phyloP scores from a whole-genome alignment of 2,113 vertebrate species.

The Cepphus grylle region DNA sequence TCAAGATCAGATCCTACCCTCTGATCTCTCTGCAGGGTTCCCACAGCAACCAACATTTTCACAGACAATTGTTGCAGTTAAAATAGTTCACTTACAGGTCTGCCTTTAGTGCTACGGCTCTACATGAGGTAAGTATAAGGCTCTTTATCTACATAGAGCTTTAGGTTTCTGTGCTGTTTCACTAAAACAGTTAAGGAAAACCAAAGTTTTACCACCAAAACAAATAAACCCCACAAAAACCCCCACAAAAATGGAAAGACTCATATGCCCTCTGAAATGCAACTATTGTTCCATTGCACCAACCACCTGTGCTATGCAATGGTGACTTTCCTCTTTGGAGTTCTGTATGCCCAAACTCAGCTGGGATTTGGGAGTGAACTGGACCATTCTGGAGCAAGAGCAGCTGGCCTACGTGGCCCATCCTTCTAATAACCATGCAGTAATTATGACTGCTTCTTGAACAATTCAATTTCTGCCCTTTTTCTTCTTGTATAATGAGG shows the following conservation, averaged over 20 bases:
- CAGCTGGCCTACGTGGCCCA: background rate
- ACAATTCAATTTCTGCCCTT: background rate
- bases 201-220: background rate
- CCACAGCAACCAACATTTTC: background rate
- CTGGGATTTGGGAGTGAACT: background rate
- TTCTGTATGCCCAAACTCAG: background rate
- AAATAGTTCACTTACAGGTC: background rate
- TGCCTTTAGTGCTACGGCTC: background rate
- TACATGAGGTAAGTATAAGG: background rate
- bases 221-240: background rate
- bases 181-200: background rate
- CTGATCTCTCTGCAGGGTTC: background rate
- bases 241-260: background rate
- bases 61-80: background rate
- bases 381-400: background rate
- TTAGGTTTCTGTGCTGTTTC: background rate
- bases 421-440: background rate
- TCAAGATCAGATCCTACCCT: background rate
- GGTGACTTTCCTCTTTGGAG: background rate
- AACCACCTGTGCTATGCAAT: fast-evolving
- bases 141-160: fast-evolving
- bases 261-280: background rate
- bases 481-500: background rate
- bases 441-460: background rate
- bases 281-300: background rate